Evolutionary conservation across 1,140 invertebrate genomes (phyloP).

Genomic region (Drosophila littoralis): DNA sequence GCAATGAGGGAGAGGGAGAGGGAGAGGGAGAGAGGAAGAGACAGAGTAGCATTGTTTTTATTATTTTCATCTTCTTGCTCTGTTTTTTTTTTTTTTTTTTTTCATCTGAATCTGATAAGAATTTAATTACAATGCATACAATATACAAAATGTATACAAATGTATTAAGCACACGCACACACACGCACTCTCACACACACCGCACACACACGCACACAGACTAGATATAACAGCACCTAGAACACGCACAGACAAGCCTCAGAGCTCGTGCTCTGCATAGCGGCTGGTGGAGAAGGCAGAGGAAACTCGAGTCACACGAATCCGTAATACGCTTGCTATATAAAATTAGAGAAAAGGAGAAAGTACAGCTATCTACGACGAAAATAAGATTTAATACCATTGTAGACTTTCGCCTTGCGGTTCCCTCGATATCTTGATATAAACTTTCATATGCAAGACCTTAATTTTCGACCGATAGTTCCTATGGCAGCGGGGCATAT

Average conservation of each 20-base stretch:
- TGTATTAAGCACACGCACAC: constrained; percentile 64
- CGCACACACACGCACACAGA: neutral
- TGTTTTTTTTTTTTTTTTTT: constrained; percentile 40
- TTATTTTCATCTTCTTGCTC: constrained; percentile 2
- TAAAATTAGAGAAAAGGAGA: too few relatives aligned
- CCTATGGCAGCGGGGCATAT: too few relatives aligned
- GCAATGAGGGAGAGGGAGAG: neutral
- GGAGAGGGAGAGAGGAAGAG: neutral
- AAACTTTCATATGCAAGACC: too few relatives aligned
- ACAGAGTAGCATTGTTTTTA: neutral
- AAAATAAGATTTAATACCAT: too few relatives aligned
- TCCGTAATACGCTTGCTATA: neutral
- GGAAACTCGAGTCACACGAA: neutral
- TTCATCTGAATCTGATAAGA: constrained; percentile 72
- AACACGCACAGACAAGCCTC: constrained; percentile 29
- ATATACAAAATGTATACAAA: constrained; percentile 69
- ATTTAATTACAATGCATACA: constrained; percentile 79
- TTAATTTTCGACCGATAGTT: too few relatives aligned
- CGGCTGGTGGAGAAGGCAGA: neutral
- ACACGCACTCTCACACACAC: constrained; percentile 8
- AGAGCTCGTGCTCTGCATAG: constrained; percentile 5
- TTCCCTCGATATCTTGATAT: too few relatives aligned
- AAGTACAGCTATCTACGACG: too few relatives aligned
- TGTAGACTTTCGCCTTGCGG: too few relatives aligned
- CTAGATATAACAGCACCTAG: neutral